phyloP scores from a whole-genome alignment of 2,113 vertebrate species.

The Cephalopterus ornatus region DNA sequence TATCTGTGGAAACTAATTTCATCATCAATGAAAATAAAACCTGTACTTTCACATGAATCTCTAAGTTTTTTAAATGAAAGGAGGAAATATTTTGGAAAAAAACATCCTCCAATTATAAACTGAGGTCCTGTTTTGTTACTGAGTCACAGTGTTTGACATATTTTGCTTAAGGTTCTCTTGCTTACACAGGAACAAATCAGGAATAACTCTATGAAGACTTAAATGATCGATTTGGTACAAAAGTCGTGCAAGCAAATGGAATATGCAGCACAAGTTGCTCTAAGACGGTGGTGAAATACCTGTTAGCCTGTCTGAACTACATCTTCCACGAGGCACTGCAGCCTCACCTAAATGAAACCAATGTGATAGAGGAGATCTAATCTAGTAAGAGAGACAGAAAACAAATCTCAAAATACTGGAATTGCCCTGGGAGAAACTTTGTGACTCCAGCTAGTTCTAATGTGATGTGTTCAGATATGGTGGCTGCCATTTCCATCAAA shows the following conservation, averaged over 20 bases:
- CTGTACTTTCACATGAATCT: neutral
- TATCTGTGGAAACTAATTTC: neutral
- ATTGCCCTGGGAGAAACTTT: neutral
- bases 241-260: neutral
- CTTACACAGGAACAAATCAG: neutral
- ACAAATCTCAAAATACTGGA: conserved; percentile 14
- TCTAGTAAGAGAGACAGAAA: neutral
- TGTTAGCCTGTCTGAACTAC: neutral
- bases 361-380: neutral
- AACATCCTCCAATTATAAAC: neutral
- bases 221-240: neutral
- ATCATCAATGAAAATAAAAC: neutral
- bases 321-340: neutral
- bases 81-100: neutral
- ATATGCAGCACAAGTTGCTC: neutral
- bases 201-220: neutral
- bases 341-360: neutral
- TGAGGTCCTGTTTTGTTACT: neutral
- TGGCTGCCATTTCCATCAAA: neutral
- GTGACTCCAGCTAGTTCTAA: neutral
- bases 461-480: neutral
- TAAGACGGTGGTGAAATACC: neutral
- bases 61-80: neutral
- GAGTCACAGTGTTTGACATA: neutral
- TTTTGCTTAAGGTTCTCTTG: neutral